Evolutionary conservation across 2,797 vertebrate species (phyloP).

Genomic region (Hydrolagus colliei): DNA sequence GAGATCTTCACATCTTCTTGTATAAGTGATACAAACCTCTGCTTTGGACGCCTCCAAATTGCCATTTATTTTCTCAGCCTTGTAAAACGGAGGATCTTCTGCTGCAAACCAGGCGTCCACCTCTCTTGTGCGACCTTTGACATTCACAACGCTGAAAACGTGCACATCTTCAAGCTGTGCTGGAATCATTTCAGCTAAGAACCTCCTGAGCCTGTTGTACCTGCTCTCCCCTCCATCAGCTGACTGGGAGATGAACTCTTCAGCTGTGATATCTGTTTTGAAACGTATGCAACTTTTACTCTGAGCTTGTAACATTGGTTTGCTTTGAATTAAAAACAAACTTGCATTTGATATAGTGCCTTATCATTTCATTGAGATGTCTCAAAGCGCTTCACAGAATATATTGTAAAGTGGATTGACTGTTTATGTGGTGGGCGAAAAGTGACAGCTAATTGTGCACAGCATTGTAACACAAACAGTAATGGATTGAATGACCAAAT

Average conservation of each 20-base stretch:
- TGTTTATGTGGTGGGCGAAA: too few species aligned
- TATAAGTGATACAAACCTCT: slow-evolving; percentile 52
- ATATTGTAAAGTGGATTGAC: too few species aligned
- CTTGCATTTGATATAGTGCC: too few species aligned
- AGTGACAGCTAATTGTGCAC: too few species aligned
- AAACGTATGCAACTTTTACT: not conserved
- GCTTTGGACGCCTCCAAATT: slow-evolving; percentile 62
- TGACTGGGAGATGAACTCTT: slow-evolving; percentile 60
- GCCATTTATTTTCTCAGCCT: slow-evolving; percentile 71
- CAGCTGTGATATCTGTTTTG: slow-evolving; percentile 61
- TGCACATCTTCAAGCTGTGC: slow-evolving; percentile 57
- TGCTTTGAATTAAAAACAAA: too few species aligned
- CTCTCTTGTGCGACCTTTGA: slow-evolving; percentile 42
- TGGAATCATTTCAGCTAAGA: slow-evolving; percentile 63
- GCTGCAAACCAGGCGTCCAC: slow-evolving; percentile 70
- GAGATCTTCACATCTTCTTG: slow-evolving; percentile 29
- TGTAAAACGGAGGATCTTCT: slow-evolving; percentile 63
- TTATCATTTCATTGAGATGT: too few species aligned
- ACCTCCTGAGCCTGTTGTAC: slow-evolving; percentile 57
- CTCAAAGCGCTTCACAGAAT: too few species aligned
- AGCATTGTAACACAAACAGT: too few species aligned
- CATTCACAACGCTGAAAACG: slow-evolving; percentile 67
- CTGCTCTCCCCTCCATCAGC: slow-evolving; percentile 55
- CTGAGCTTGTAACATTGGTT: not conserved
- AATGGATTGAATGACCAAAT: too few species aligned